phyloP scores from a whole-genome alignment of 1,140 invertebrate species.

The Aporrectodea caliginosa region DNA sequence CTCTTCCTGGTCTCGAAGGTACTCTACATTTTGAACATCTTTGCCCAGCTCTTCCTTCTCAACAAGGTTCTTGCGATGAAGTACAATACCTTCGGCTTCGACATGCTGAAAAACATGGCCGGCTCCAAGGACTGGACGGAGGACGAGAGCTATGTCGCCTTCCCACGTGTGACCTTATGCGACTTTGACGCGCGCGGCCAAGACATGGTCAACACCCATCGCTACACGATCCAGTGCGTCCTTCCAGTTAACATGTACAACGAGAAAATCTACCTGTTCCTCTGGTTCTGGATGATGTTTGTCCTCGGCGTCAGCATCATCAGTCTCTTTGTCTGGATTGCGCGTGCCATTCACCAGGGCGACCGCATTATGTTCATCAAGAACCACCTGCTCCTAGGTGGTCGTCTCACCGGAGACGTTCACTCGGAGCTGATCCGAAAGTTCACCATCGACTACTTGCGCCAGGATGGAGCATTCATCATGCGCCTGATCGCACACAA shows the following conservation, averaged over 20 bases:
- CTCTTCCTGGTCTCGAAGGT: slow-evolving; percentile 16
- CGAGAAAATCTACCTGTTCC: slow-evolving; percentile 39
- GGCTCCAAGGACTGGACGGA: slow-evolving; percentile 48
- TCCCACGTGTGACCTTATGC: slow-evolving; percentile 59
- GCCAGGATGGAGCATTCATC: slow-evolving; percentile 37
- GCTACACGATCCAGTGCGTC: slow-evolving; percentile 41
- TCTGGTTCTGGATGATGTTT: slow-evolving; percentile 50
- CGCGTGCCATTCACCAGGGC: slow-evolving; percentile 4
- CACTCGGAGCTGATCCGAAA: background rate
- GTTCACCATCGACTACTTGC: slow-evolving; percentile 33
- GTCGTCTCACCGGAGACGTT: background rate
- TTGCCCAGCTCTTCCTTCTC: slow-evolving; percentile 52
- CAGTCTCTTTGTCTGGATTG: slow-evolving; percentile 27
- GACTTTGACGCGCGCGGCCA: slow-evolving; percentile 53
- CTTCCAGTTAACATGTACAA: slow-evolving; percentile 41
- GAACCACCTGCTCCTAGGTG: slow-evolving; percentile 15
- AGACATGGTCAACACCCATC: slow-evolving; percentile 46
- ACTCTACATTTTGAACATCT: slow-evolving; percentile 11
- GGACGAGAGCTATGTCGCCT: slow-evolving; percentile 42
- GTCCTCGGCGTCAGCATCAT: slow-evolving; percentile 41
- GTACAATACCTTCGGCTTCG: slow-evolving; percentile 57
- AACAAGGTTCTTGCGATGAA: slow-evolving; percentile 58
- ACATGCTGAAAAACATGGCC: slow-evolving; percentile 47
- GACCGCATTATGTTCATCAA: slow-evolving; percentile 28
- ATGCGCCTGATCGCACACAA: slow-evolving; percentile 40